Evolutionary conservation across 2,797 vertebrate species (phyloP), one percentile per base, ranked within the genome.

Genomic region (Xyrichtys novacula): DNA sequence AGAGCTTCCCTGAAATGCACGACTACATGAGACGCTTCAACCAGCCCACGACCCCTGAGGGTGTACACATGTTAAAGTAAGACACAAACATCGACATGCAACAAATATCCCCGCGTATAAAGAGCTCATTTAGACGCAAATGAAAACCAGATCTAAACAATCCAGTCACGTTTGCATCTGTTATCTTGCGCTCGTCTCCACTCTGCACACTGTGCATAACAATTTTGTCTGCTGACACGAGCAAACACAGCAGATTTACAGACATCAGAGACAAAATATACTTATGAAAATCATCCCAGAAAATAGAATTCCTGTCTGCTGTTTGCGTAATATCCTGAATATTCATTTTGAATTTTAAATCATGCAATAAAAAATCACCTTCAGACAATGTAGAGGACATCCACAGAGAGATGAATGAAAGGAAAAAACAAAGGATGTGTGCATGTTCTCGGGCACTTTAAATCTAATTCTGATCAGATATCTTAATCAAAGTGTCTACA

Each of bases 1-100:
- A 96, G 89, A 98, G 97, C 81, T 99, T 99, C 80, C 97, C 96
- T 0, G 97, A 97, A 88, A 96, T 98, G 96, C 92, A 98, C 5
- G 96, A 96, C 47, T 95, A 97, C 90, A 96, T 97, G 96, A 84
- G 96, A 42, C 94, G 94, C 54, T 95, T 94, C 88, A 97, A 94
- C 1, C 96, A 95, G 53, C 97, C 97, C 80, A 96, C 96, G 79
- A 98, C 97, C 1, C 96, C 97, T 0, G 93, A 93, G 0, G 97
- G 97, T 0, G 94, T 98, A 7, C 92, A 95, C 1, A 92, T 94
- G 86, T 91, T 98, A 32, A 98, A 98, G 97, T 98, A 95, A 96
- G 96, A 89, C 32, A 65, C 46, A 38, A 29, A 38, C 48, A 52
- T 54, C 69, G 32, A 48, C 65, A 15, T 36, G 46, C 49, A 43